Base-by-base conservation (phyloP, 2,888 invertebrate genomes). In the Acronicta aceris region DNA sequence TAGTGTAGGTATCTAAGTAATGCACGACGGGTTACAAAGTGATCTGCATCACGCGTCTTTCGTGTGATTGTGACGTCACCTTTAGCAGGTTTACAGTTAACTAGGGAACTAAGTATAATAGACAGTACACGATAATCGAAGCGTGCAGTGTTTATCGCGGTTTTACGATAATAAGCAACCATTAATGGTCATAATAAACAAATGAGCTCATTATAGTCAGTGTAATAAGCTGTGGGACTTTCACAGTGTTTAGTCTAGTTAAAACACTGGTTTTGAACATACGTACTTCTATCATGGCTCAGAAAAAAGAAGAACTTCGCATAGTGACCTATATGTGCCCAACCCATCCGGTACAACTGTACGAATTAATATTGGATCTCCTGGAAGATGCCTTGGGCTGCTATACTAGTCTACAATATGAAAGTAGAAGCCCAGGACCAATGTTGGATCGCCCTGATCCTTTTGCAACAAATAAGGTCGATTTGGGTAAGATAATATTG, bases 251-350 rank as follows among this genome's bases (percentile, higher is more conserved):
- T 66, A 72, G 58, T 76, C 38, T 53, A 51, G 57, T 52, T 65
- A 51, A 36, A 47, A 48, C 45, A 49, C 51, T 65, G 45, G 51
- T 16, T 58, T 56, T 33, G 62, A 51, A 21, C 62, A 30, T 51
- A 56, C 47, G 42, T 38, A n/a, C 38, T 6, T 48, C 58, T 53
- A 87, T 79, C 76, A 94, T 93, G 94, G 84, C 91, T 40, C 74
- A 78, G 71, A 79, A 76, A 56, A 90, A 88, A 71, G 74, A 79
- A 59, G 91, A 93, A 70, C 82, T 96, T 58, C 93, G 96, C 12
- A 81, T 96, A 47, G 91, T 95, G 66, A 96, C 96, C 0, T 96
- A 96, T 81, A 94, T 96, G 94, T 95, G 95, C 71, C 96, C 96
- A 13, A 95, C 95, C 48, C 94, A 96, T 68, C 96, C 96, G 6